A percentile compares a stretch with the other conserved stretches of the same genome.
Evolutionary conservation across 2,113 vertebrate species (phyloP).

Genomic region (Camarhynchus parvulus): DNA sequence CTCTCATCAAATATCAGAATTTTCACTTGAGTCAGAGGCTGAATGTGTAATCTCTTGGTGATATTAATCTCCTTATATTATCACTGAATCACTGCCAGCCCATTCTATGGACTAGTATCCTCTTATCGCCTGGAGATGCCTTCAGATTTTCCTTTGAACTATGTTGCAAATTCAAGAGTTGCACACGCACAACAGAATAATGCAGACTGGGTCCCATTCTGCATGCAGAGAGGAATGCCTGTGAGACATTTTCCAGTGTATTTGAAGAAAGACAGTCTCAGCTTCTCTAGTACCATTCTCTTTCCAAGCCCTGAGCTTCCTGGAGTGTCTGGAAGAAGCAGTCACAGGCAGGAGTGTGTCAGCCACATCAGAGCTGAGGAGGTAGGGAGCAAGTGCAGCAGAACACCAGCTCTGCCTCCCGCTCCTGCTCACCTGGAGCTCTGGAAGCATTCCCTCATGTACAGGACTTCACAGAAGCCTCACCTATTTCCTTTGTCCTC

Average conservation of each 20-base stretch:
- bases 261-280: not conserved
- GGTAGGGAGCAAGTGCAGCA: not conserved
- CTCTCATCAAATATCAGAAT: not conserved
- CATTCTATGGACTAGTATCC: not conserved
- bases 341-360: not conserved
- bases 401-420: not conserved
- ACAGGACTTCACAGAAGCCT: not conserved
- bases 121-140: not conserved
- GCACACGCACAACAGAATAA: accelerated
- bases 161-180: not conserved
- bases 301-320: not conserved
- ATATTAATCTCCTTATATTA: not conserved
- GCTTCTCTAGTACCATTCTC: not conserved
- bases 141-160: not conserved
- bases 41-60: not conserved
- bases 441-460: not conserved
- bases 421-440: not conserved
- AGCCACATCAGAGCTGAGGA: not conserved
- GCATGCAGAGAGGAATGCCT: not conserved
- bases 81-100: not conserved
- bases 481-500: not conserved
- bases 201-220: accelerated
- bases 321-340: not conserved
- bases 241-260: not conserved
- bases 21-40: not conserved